Conservation (phyloP, 2,113 vertebrate genomes). For the Triplophysa tibetana region DNA sequence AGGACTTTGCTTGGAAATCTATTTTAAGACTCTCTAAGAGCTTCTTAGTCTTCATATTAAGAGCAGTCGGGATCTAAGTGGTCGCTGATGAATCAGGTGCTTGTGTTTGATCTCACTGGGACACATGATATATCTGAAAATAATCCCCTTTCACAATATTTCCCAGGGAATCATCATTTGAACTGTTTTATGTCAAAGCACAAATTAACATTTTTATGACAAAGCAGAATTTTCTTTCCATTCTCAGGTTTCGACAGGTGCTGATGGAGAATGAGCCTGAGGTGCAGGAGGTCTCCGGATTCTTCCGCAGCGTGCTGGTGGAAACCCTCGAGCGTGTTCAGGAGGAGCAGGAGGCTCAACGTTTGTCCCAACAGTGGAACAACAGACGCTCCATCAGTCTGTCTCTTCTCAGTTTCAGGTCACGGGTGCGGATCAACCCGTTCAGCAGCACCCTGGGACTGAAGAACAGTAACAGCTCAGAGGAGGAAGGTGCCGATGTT, state of each 20-base stretch:
- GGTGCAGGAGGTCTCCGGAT: slow-evolving; percentile 81
- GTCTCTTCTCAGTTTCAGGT: slow-evolving; percentile 82
- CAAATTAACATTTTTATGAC: too few species aligned
- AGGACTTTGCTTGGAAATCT: slow-evolving; percentile 10
- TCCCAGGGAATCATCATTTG: too few species aligned
- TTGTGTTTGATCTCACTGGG: neutral
- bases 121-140: neutral
- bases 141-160: too few species aligned
- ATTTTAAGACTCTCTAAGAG: slow-evolving; percentile 57
- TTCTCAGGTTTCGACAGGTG: slow-evolving; percentile 86
- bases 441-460: slow-evolving; percentile 79
- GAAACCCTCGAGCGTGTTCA: slow-evolving; percentile 83
- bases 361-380: slow-evolving; percentile 87
- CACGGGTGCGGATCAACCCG: slow-evolving; percentile 87
- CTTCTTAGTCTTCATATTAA: slow-evolving; percentile 40
- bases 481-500: slow-evolving; percentile 72
- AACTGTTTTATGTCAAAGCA: too few species aligned
- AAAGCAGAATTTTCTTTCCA: neutral
- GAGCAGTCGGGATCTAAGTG: slow-evolving; percentile 46
- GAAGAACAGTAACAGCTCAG: slow-evolving; percentile 47
- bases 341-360: slow-evolving; percentile 86
- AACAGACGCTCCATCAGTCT: slow-evolving; percentile 81
- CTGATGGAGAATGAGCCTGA: slow-evolving; percentile 86
- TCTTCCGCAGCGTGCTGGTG: slow-evolving; percentile 87
- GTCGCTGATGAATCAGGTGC: slow-evolving; percentile 21